phyloP scores from a whole-genome alignment of 2,888 invertebrate genomes.

The Entomobrya proxima region DNA sequence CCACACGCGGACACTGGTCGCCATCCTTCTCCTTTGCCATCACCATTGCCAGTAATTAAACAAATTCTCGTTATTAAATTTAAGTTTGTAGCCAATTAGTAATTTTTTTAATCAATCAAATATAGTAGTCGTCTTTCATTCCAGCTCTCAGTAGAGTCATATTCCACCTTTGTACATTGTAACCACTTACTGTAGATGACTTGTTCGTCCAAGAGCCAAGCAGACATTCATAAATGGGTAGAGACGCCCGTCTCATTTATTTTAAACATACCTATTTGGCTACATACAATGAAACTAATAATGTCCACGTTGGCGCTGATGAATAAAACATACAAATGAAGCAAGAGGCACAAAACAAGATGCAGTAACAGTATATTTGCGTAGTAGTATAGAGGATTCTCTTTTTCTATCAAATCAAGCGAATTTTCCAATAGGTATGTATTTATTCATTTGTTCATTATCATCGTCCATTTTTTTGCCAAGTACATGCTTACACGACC shows the following conservation, averaged over 20 bases:
- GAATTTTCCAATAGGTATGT: slow-evolving; percentile 21
- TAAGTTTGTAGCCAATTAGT: slow-evolving; percentile 21
- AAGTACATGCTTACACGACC: slow-evolving; percentile 32
- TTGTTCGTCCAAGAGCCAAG: background rate
- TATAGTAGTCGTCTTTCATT: slow-evolving; percentile 15
- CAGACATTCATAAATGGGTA: slow-evolving; percentile 41
- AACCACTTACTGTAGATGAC: background rate
- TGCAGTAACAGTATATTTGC: background rate
- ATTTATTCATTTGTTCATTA: slow-evolving; percentile 41
- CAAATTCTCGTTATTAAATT: slow-evolving; percentile 24
- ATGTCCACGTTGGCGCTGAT: slow-evolving; percentile 9
- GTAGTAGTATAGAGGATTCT: background rate
- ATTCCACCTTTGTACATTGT: too few species aligned
- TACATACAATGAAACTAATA: slow-evolving; percentile 9
- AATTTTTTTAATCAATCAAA: background rate
- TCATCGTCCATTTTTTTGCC: slow-evolving; percentile 21
- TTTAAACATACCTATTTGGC: background rate
- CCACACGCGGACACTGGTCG: slow-evolving; percentile 1
- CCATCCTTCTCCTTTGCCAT: slow-evolving; percentile 5
- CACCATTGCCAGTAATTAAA: slow-evolving; percentile 41
- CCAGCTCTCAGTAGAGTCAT: background rate
- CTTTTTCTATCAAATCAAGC: slow-evolving; percentile 27
- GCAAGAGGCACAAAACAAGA: background rate
- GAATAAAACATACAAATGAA: background rate
- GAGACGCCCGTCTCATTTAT: slow-evolving; percentile 22